Evolutionary conservation across 1,140 invertebrate genomes (phyloP).

Genomic region (Drosophila ogumai): DNA sequence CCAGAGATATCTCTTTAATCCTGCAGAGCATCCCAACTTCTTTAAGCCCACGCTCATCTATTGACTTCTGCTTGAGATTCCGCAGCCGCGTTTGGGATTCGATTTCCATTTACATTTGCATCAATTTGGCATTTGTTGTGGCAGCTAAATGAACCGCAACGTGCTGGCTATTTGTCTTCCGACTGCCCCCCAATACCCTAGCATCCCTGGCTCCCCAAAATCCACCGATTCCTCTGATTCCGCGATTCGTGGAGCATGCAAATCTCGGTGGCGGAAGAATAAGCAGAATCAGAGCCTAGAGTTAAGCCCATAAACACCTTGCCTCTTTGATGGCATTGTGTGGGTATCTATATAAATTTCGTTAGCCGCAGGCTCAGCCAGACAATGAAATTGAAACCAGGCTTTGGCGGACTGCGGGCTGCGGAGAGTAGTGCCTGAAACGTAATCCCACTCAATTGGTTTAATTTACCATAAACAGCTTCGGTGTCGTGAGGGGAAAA

Average conservation of each 20-base stretch:
- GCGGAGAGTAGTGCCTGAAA: conserved; percentile 23
- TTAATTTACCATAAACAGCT: conserved; percentile 82
- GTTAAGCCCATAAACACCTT: conserved; percentile 73
- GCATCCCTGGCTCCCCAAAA: neutral
- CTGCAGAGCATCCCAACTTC: conserved; percentile 12
- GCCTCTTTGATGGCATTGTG: conserved; percentile 60
- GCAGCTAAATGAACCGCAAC: conserved; percentile 67
- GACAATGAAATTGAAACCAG: conserved; percentile 74
- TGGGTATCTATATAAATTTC: conserved; percentile 50
- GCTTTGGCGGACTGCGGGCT: conserved; percentile 25
- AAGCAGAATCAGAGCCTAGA: conserved; percentile 32
- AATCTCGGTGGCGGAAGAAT: conserved; percentile 43
- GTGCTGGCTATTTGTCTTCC: conserved; percentile 55
- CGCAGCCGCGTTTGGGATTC: conserved; percentile 47
- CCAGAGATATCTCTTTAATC: neutral
- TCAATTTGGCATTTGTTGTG: conserved; percentile 70
- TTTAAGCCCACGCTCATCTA: neutral
- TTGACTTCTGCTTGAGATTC: conserved; percentile 45
- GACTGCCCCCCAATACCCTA: conserved; percentile 6
- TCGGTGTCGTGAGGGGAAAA: conserved; percentile 41
- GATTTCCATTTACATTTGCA: conserved; percentile 69
- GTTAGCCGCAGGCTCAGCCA: conserved; percentile 54
- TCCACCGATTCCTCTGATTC: neutral
- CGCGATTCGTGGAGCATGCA: conserved; percentile 62
- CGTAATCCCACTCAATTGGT: conserved; percentile 78